Evolutionary conservation across 2,888 invertebrate species (phyloP).

Genomic region (Pandemis heparana): DNA sequence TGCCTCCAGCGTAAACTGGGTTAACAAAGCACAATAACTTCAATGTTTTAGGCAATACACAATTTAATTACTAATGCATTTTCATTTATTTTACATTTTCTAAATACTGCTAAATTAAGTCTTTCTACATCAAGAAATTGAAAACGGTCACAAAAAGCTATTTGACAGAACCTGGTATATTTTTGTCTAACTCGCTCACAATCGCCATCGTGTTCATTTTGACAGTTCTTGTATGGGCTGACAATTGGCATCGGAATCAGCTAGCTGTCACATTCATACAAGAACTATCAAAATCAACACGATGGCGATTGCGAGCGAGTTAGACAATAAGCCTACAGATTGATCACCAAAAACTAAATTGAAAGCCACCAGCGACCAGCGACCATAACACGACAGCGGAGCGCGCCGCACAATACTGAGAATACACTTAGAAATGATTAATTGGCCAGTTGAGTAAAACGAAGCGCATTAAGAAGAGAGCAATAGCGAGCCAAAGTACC

Average conservation of each 20-base stretch:
- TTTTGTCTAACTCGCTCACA: too few species aligned
- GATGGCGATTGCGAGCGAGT: too few species aligned
- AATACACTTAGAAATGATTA: conserved; percentile 68
- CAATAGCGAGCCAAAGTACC: conserved; percentile 76
- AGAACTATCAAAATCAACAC: too few species aligned
- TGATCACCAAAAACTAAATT: conserved; percentile 28
- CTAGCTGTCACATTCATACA: too few species aligned
- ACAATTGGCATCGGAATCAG: too few species aligned
- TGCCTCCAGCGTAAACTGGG: conserved; percentile 14
- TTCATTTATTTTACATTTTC: neutral
- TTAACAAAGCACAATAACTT: conserved; percentile 1
- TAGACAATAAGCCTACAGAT: too few species aligned
- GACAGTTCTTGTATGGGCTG: too few species aligned
- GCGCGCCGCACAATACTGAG: conserved; percentile 51
- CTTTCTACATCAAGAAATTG: neutral
- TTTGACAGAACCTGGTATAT: conserved; percentile 15
- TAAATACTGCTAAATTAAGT: neutral
- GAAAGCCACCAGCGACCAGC: conserved; percentile 15
- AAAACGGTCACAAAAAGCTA: conserved; percentile 2
- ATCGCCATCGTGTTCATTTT: too few species aligned
- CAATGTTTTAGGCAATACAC: neutral
- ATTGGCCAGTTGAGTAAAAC: conserved; percentile 76
- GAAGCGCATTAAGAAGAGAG: conserved; percentile 78
- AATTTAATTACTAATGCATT: too few species aligned
- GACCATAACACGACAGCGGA: conserved; percentile 13